Evolutionary conservation across 2,113 vertebrate species (phyloP).

Genomic region (Microcebus griseorufus): DNA sequence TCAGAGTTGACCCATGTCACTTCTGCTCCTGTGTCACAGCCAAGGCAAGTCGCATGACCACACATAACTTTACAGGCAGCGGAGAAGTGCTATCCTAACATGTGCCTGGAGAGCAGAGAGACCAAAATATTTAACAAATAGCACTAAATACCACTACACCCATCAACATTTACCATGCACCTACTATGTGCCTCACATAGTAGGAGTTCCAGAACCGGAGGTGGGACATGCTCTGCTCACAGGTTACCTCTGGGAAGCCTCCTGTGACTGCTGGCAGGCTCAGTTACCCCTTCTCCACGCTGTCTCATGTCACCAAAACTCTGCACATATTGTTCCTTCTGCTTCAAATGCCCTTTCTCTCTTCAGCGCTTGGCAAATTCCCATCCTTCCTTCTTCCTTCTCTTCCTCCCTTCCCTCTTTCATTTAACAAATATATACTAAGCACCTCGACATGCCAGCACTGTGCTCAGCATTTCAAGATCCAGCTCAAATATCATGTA

Average conservation of each 20-base stretch:
- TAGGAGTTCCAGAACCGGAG: neutral
- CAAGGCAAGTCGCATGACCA: neutral
- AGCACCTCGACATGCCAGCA: neutral
- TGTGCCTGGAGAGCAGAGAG: neutral
- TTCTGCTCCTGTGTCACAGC: neutral
- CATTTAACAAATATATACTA: neutral
- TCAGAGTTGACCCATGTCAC: neutral
- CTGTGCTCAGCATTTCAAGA: neutral
- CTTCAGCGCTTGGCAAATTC: neutral
- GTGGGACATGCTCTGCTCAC: neutral
- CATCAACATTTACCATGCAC: neutral
- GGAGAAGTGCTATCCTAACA: neutral
- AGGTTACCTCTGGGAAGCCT: neutral
- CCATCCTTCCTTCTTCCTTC: neutral
- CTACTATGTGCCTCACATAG: neutral
- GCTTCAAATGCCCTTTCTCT: neutral
- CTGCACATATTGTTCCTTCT: neutral
- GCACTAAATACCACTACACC: neutral
- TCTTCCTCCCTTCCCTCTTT: neutral
- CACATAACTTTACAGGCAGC: neutral
- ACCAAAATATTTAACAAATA: neutral
- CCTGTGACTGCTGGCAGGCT: neutral
- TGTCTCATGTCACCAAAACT: neutral
- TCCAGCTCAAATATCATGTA: neutral
- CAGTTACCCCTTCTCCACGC: neutral